A percentile compares a stretch with the other conserved stretches of the same genome.
These are phyloP conservation scores for Dicyrtoma fusca DNA, from an alignment of 2,888 invertebrate species.

Conservation along the genomic window DNA sequence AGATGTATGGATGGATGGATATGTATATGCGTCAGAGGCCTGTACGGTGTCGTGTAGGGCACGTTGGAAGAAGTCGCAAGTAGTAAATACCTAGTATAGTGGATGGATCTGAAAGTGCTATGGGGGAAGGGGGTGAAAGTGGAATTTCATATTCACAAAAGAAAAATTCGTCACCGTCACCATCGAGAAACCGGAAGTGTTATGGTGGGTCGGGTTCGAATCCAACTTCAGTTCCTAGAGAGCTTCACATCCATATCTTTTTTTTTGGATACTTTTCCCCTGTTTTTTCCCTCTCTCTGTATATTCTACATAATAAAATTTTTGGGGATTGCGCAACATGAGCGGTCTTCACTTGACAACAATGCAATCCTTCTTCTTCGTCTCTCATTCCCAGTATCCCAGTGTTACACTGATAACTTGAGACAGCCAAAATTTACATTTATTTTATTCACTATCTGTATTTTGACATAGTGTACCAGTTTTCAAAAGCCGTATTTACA, in stretches of 20 bases:
- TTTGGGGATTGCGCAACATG: slow-evolving; percentile 9
- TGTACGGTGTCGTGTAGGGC: too few species aligned
- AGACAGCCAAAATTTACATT: too few species aligned
- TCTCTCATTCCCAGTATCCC: too few species aligned
- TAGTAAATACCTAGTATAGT: neutral
- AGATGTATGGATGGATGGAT: neutral
- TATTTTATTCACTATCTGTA: too few species aligned
- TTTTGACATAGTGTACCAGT: too few species aligned
- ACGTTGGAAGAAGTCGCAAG: too few species aligned
- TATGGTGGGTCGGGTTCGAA: slow-evolving; percentile 43
- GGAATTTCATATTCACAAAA: slow-evolving; percentile 43
- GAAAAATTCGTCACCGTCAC: slow-evolving; percentile 45
- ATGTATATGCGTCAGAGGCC: too few species aligned
- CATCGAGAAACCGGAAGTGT: slow-evolving; percentile 41
- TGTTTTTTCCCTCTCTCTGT: slow-evolving; percentile 10
- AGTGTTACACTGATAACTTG: too few species aligned
- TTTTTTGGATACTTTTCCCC: neutral
- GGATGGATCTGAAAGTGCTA: slow-evolving; percentile 19
- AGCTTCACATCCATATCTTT: neutral
- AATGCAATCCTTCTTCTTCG: neutral
- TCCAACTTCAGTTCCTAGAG: slow-evolving; percentile 10
- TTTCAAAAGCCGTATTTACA: too few species aligned
- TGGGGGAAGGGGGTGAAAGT: slow-evolving; percentile 41
- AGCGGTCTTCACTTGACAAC: neutral
- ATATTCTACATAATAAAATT: neutral